Conservation (phyloP, 2,888 invertebrate species). For the Diplolepis rosae region DNA sequence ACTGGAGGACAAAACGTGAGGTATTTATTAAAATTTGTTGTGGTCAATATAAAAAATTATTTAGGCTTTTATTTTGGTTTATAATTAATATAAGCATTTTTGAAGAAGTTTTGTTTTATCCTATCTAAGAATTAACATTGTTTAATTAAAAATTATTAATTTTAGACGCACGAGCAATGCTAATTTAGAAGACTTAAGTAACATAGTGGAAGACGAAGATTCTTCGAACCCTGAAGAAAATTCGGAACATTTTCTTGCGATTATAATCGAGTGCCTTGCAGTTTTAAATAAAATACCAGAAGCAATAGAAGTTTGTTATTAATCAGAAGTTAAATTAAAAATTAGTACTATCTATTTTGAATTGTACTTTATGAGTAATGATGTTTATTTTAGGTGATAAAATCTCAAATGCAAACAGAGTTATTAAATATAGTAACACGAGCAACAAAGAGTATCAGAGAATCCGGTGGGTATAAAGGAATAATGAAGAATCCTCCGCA, state of each 20-base stretch:
- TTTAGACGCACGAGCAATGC: slow-evolving; percentile 58
- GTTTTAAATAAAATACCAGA: slow-evolving; percentile 89
- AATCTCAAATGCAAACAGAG: slow-evolving; percentile 88
- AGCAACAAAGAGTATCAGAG: slow-evolving; percentile 83
- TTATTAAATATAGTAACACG: slow-evolving; percentile 85
- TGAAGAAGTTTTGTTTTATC: too few species aligned
- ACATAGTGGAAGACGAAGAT: slow-evolving; percentile 78
- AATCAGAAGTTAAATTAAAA: background rate
- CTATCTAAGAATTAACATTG: too few species aligned
- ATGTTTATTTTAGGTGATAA: slow-evolving; percentile 79
- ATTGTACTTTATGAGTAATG: slow-evolving; percentile 7
- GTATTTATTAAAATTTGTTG: too few species aligned
- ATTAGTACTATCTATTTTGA: too few species aligned
- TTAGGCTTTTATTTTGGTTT: too few species aligned
- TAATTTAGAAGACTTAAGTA: slow-evolving; percentile 63
- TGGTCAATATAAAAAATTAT: too few species aligned
- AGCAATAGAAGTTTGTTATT: slow-evolving; percentile 82
- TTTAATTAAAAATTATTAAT: slow-evolving; percentile 25
- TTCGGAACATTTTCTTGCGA: slow-evolving; percentile 83
- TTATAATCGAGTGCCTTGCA: slow-evolving; percentile 89
- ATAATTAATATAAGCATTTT: too few species aligned
- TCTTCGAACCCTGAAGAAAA: slow-evolving; percentile 78
- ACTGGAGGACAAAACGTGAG: slow-evolving; percentile 54
- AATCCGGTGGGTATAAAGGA: slow-evolving; percentile 46
- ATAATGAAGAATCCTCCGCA: slow-evolving; percentile 39